phyloP scores from a whole-genome alignment of 2,113 vertebrate species.

The Gallinago jamesoni region DNA sequence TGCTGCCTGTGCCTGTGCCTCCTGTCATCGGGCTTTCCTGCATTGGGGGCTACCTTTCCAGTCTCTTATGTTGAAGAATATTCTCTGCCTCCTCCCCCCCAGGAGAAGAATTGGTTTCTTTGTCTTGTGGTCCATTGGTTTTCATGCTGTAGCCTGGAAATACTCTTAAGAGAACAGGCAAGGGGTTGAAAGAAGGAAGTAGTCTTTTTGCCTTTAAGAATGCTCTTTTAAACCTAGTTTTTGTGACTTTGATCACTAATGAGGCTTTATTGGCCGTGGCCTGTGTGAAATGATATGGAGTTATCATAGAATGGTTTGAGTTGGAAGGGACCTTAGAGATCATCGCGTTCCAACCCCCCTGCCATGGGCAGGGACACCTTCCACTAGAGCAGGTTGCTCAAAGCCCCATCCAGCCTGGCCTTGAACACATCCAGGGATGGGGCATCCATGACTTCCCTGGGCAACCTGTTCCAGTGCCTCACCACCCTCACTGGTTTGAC shows the following conservation, averaged over 20 bases:
- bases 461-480: no score
- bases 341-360: no score
- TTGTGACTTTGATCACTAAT: background rate
- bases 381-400: no score
- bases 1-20: background rate
- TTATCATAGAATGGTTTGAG: no score
- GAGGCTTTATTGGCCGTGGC: background rate
- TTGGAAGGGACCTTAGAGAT: no score
- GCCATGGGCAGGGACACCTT: no score
- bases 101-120: background rate
- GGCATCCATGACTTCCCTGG: no score
- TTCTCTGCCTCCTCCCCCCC: fast-evolving
- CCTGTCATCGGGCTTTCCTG: fast-evolving
- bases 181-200: background rate
- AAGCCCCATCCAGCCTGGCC: no score
- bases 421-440: no score
- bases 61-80: background rate
- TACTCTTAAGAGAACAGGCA: background rate
- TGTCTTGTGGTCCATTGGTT: background rate
- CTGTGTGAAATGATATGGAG: background rate
- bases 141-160: background rate
- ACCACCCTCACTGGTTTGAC: background rate
- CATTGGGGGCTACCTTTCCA: background rate
- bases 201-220: background rate
- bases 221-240: background rate